phyloP scores from a whole-genome alignment of 2,888 invertebrate genomes.

The Chaetoderma sp. region DNA sequence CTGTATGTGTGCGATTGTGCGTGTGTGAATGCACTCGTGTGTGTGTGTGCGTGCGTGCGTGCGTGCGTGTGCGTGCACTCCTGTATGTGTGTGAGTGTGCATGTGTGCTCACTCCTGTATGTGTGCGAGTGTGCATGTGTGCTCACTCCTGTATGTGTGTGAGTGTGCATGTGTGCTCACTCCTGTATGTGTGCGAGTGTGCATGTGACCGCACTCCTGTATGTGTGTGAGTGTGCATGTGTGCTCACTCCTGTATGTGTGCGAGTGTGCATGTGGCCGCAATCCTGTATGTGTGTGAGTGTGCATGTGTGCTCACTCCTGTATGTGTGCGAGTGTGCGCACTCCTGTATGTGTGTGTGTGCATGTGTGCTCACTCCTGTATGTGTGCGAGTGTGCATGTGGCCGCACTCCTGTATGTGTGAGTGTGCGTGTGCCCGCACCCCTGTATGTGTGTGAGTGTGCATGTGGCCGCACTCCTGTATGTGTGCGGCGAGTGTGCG shows the following conservation, averaged over 20 bases:
- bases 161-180: background rate
- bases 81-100: background rate
- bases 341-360: background rate
- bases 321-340: background rate
- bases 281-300: background rate
- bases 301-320: background rate
- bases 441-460: too few relatives aligned
- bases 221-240: too few relatives aligned
- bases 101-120: background rate
- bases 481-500: too few relatives aligned
- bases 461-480: too few relatives aligned
- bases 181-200: too few relatives aligned
- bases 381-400: too few relatives aligned
- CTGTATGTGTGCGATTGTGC: background rate
- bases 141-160: too few relatives aligned
- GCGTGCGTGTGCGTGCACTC: background rate
- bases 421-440: too few relatives aligned
- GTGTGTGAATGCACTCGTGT: slow-evolving; percentile 2
- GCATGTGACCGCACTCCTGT: too few relatives aligned
- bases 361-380: background rate
- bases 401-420: too few relatives aligned
- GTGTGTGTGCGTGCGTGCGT: background rate
- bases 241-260: slow-evolving; percentile 28
- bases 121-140: too few relatives aligned
- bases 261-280: slow-evolving; percentile 7